Evolutionary conservation across 2,888 invertebrate species (phyloP).

Genomic region (Dolichomitus sp.): DNA sequence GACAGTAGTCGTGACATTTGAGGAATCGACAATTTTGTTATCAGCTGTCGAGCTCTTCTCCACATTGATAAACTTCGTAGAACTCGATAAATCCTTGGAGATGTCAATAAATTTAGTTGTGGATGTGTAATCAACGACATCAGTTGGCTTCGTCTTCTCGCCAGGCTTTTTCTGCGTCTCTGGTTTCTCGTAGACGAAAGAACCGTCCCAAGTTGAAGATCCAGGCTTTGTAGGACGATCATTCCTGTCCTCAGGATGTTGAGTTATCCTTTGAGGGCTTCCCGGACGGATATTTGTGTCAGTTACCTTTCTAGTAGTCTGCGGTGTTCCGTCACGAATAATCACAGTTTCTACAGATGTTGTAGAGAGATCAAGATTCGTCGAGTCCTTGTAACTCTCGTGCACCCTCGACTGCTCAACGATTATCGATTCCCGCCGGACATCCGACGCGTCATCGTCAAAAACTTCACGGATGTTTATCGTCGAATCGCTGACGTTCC

Average conservation of each 20-base stretch:
- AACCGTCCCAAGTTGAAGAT: constrained; percentile 76
- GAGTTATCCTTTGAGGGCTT: constrained; percentile 53
- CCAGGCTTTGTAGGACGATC: constrained; percentile 71
- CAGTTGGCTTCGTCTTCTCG: constrained; percentile 48
- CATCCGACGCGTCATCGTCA: constrained; percentile 59
- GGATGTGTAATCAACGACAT: constrained; percentile 51
- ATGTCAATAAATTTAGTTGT: constrained; percentile 24
- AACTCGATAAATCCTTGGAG: constrained; percentile 40
- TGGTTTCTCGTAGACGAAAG: constrained; percentile 74
- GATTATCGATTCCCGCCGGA: constrained; percentile 70
- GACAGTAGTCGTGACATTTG: constrained; percentile 53
- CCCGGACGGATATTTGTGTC: constrained; percentile 43
- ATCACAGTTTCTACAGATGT: constrained; percentile 79
- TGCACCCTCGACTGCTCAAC: constrained; percentile 73
- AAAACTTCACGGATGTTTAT: constrained; percentile 68
- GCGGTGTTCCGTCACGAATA: constrained; percentile 77
- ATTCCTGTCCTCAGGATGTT: constrained; percentile 54
- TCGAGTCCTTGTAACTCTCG: constrained; percentile 75
- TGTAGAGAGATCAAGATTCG: constrained; percentile 75
- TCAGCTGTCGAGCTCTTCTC: constrained; percentile 52
- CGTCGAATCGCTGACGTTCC: constrained; percentile 72
- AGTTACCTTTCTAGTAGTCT: constrained; percentile 34
- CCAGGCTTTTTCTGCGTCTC: constrained; percentile 59
- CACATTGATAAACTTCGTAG: constrained; percentile 48
- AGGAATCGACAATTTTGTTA: constrained; percentile 57